A percentile compares a stretch with the other conserved stretches of the same genome.
phyloP scores from a whole-genome alignment of 2,113 vertebrate species.

The Entomyzon cyanotis region DNA sequence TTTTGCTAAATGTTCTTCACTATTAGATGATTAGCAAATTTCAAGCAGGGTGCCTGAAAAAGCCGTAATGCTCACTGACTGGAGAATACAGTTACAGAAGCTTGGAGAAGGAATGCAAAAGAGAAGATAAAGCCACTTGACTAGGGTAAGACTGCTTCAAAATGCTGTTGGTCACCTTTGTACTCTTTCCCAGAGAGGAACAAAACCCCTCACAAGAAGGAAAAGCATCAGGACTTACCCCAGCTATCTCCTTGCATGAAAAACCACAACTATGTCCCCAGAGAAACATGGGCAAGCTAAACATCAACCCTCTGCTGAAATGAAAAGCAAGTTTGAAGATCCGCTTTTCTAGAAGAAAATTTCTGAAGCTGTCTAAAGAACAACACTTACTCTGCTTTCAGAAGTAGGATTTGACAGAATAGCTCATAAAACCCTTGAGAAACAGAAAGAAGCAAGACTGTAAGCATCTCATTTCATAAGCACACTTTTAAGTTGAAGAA shows the following conservation, averaged over 20 bases:
- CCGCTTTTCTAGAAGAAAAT: neutral
- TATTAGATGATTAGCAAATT: neutral
- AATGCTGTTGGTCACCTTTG: neutral
- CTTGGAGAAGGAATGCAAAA: neutral
- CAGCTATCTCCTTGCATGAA: neutral
- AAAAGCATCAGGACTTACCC: neutral
- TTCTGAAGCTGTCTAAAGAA: conserved; percentile 1
- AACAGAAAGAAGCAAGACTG: neutral
- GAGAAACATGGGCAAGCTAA: neutral
- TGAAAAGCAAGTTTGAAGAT: neutral
- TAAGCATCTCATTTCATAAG: neutral
- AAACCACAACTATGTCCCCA: neutral
- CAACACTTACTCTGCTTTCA: neutral
- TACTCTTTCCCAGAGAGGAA: neutral
- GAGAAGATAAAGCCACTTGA: neutral
- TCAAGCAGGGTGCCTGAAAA: neutral
- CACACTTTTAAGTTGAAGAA: neutral
- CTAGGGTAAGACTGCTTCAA: neutral
- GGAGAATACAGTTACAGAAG: neutral
- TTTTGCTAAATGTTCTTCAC: neutral
- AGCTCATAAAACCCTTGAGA: neutral
- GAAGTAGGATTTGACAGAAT: neutral
- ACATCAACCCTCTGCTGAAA: neutral
- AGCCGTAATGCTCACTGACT: neutral
- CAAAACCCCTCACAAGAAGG: neutral